Evolutionary conservation across 2,113 vertebrate species (phyloP), one percentile per base, ranked within the genome.

Genomic region (Caranx ignobilis): DNA sequence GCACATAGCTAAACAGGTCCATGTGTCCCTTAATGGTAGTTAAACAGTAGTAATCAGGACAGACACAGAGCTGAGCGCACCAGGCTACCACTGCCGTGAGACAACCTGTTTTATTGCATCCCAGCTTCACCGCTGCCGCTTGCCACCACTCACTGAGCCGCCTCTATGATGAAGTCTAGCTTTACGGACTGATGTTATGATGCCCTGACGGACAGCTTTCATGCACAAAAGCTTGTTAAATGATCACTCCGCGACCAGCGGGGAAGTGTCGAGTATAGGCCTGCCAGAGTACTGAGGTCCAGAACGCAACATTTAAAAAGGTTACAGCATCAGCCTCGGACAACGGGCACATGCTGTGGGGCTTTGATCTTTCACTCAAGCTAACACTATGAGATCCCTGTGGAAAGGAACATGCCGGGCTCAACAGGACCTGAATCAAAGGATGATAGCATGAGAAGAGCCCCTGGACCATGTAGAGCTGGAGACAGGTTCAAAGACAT

Each of bases 361-460:
- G n/a, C 11, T 88, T 81, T 85, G 65, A 81, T 86, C 66, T 67
- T 39, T 43, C 7, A 26, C 43, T 69, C 52, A 35, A 32, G 35
- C 6, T 6, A 64, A 68, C 15, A 45, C 48, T 6, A 1, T 43
- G 68, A 66, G 50, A 77, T 84, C 57, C 69, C 64, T 11, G 21
- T 39, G 59, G 66, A 54, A 77, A 60, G 5, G 10, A 77, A 80
- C 19, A 59, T 16, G 72, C 70, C 47, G 82, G 82, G 50, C 34
- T 73, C 63, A 82, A 86, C 78, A 82, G 37, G 84, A 72, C 50
- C 50, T 37, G n/a, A 78, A 80, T 67, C 43, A 78, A 88, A 81
- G 75, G 61, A 64, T 85, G 12, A 34, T 68, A 71, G 18, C 45
- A 32, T 67, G 56, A 69, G 41, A 56, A 54, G 26, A 54, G 35